Evolutionary conservation across 2,888 invertebrate genomes (phyloP), one percentile per base, ranked within the genome.

Genomic region (Thysanoteuthis rhombus): DNA sequence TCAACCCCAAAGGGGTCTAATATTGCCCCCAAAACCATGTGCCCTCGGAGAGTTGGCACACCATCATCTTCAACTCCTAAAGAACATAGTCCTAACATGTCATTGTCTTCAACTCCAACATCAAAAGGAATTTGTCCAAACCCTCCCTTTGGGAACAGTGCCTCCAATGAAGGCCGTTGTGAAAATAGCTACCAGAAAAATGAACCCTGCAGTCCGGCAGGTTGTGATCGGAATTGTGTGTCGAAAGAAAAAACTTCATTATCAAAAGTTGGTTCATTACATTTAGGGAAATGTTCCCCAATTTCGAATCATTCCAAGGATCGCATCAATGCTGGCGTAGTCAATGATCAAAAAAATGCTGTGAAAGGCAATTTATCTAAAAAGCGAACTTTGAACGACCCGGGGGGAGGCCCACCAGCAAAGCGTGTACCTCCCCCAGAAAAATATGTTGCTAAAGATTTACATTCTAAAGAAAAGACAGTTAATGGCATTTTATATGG

Each of bases 361-460:
- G 42, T 45, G 19, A 92, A 92, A 92, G 92, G 40, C n/a, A 92
- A 92, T 40, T 92, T 92, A 40, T 92, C 92, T 93, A 93, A 47
- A 93, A 93, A 93, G 47, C 47, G 93, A 47, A 93, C 92, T 92
- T 92, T 32, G 42, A 92, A 58, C 58, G 52, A 92, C 22, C 47
- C 58, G 2, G 92, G 92, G 38, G 92, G 92, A 47, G 92, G 38
- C 25, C 58, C 39, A 22, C 93, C 39, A 39, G 93, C 93, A 16
- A 93, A 93, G 36, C 93, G 93, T 47, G 38, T 52, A 4, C 39
- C 52, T 58, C 52, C 38, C 47, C n/a, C 58, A 28, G 93, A 93
- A n/a, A 93, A 93, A 93, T 47, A 52, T 93, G 93, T 93, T 93
- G 91, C 39, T 45, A 93, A 93, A 93, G 93, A 93, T 93, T 93